A percentile compares a stretch with the other conserved stretches of the same genome.
phyloP scores from a whole-genome alignment of 2,888 invertebrate species.

The Ligdia adustata region DNA sequence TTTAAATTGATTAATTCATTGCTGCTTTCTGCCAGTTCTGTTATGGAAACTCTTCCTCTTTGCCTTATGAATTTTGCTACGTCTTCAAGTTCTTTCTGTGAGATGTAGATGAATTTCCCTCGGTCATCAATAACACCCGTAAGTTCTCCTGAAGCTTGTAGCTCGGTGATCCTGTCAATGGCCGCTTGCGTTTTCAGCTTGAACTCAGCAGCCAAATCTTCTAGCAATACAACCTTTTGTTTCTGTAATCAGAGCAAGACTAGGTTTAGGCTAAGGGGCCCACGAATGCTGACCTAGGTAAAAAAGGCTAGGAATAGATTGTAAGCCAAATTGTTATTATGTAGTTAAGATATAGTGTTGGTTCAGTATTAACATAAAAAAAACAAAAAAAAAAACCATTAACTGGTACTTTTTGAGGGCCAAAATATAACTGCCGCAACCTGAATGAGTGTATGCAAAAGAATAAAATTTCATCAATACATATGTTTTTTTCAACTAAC shows the following conservation, averaged over 20 bases:
- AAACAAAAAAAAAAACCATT: too few species aligned
- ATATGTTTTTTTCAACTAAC: too few species aligned
- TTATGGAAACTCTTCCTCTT: slow-evolving; percentile 96
- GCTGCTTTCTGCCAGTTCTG: slow-evolving; percentile 97
- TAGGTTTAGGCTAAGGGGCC: too few species aligned
- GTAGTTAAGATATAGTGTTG: too few species aligned
- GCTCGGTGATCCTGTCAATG: slow-evolving; percentile 93
- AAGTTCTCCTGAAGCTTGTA: slow-evolving; percentile 92
- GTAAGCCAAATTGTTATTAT: too few species aligned
- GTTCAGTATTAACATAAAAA: too few species aligned
- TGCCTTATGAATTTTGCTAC: slow-evolving; percentile 98
- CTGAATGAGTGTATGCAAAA: too few species aligned
- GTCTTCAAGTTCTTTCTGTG: slow-evolving; percentile 93
- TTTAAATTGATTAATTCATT: slow-evolving; percentile 95
- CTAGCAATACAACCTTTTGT: slow-evolving; percentile 96
- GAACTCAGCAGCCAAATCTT: slow-evolving; percentile 96
- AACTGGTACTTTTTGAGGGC: too few species aligned
- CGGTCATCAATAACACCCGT: slow-evolving; percentile 99
- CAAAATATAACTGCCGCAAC: too few species aligned
- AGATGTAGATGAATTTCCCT: slow-evolving; percentile 99
- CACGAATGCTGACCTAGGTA: too few species aligned
- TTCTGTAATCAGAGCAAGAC: slow-evolving; percentile 70
- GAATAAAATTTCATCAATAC: too few species aligned
- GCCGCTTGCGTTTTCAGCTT: slow-evolving; percentile 95
- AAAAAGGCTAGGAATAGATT: too few species aligned